Percentiles rank a stretch among this genome's conserved stretches.
Conservation (phyloP, 2,888 invertebrate species). For the Athetis lepigone region DNA sequence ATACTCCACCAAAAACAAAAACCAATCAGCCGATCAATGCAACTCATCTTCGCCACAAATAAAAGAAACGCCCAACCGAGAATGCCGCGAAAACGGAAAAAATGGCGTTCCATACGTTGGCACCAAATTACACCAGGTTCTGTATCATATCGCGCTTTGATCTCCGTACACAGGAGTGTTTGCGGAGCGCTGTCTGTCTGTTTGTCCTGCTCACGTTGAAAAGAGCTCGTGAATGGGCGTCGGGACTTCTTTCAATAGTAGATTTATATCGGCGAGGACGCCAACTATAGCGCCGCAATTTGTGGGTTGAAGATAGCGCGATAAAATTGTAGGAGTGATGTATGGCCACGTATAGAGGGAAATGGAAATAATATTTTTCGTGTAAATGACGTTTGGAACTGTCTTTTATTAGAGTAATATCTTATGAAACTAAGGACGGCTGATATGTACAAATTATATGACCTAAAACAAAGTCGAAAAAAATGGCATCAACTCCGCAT, state of each 20-base stretch:
- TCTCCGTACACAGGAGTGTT: slow-evolving; percentile 86
- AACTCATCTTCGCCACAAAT: slow-evolving; percentile 13
- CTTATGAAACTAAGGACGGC: no score
- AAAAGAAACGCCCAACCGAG: slow-evolving; percentile 37
- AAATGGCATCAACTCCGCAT: no score
- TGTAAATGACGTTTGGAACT: no score
- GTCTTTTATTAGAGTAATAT: no score
- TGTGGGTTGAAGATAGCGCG: slow-evolving; percentile 86
- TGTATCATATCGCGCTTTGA: slow-evolving; percentile 89
- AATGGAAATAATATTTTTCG: no score
- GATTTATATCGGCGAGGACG: slow-evolving; percentile 86
- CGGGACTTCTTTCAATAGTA: slow-evolving; percentile 81
- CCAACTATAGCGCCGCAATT: slow-evolving; percentile 87
- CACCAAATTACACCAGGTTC: slow-evolving; percentile 87
- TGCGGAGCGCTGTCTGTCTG: slow-evolving; percentile 80
- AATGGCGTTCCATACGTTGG: slow-evolving; percentile 86
- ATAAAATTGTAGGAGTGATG: slow-evolving; percentile 70
- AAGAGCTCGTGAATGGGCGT: slow-evolving; percentile 81
- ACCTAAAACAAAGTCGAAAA: no score
- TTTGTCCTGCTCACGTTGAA: slow-evolving; percentile 83
- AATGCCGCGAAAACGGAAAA: slow-evolving; percentile 78
- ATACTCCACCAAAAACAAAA: slow-evolving; percentile 27
- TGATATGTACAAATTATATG: no score
- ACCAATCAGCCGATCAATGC: slow-evolving; percentile 29
- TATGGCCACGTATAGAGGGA: slow-evolving; percentile 6